Conservation (phyloP, 2,797 vertebrate genomes). For the Typhlichthys eigenmanni region DNA sequence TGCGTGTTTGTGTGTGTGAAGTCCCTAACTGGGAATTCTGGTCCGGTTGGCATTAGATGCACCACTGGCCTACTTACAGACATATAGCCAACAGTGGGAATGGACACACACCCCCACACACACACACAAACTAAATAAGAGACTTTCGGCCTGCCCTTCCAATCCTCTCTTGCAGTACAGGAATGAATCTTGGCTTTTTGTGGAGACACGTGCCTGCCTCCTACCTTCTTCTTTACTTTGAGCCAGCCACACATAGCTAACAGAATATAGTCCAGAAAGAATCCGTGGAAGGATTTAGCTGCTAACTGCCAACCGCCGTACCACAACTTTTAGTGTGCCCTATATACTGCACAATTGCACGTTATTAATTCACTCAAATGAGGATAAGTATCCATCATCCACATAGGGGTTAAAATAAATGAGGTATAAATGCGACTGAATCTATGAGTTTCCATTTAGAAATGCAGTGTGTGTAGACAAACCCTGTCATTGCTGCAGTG, state of each 20-base stretch:
- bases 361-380: too few species aligned
- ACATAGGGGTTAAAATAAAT: conserved; percentile 2
- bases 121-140: not conserved
- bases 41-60: conserved; percentile 23
- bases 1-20: conserved; percentile 32
- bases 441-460: conserved; percentile 18
- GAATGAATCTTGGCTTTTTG: conserved; percentile 13
- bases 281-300: not conserved
- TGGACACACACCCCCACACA: conserved; percentile 2
- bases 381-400: too few species aligned
- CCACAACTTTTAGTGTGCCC: conserved; percentile 2
- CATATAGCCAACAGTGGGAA: conserved; percentile 33
- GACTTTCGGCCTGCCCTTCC: conserved; percentile 23
- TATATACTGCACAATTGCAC: not conserved
- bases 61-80: conserved; percentile 57
- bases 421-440: conserved; percentile 30
- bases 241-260: not conserved
- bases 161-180: conserved; percentile 1
- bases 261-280: not conserved
- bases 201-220: conserved; percentile 10
- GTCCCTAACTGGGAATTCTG: conserved; percentile 16
- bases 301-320: not conserved
- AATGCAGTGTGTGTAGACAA: conserved; percentile 37
- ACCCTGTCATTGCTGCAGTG: conserved; percentile 29
- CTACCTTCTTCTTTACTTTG: conserved; percentile 16